Evolutionary conservation across 2,797 vertebrate species (phyloP), one percentile per base, ranked within the genome.

Genomic region (Centroberyx gerrardi): DNA sequence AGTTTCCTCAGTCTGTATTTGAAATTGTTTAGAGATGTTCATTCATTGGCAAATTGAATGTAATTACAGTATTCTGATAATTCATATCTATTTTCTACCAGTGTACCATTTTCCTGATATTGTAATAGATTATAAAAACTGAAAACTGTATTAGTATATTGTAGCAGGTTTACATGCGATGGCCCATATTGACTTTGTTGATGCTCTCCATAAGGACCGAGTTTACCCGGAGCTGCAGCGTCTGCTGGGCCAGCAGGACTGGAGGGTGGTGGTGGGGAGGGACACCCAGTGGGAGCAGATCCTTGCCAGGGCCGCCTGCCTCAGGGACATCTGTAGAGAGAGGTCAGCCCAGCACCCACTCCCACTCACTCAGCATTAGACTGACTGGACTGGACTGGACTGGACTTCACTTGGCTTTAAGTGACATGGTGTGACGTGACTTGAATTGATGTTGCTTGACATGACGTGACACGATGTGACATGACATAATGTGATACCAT

Each of bases 151-250:
- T 38, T 38, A 22, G 44, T 46, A 15, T 14, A 15, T 15, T 46
- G 44, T 14, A 15, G 14, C 44, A 46, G 44, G 44, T 15, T 46
- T 46, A 15, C 44, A 46, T 46, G 44, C 44, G 15, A 4, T 46
- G 44, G 14, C 44, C 44, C 44, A 15, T 15, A 46, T 14, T 46
- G 44, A 9, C 52, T 8, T 55, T 9, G 31, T 17, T 10, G 17
- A 28, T 51, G 27, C 44, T 46, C 15, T 14, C 44, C 44, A n/a
- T 38, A 60, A 99, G 98, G 98, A 99, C 86, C 97, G 98, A 28
- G 92, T 99, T 53, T 99, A 98, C 87, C 96, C 98, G 18, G 97
- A 99, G 76, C 87, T 99, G 60, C 97, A 98, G 91, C 96, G 94
- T 56, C 94, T 97, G 74, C 95, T 99, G 93, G 90, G 86, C 0